Conservation (phyloP, 2,888 invertebrate species). For the Nycteola revayana region DNA sequence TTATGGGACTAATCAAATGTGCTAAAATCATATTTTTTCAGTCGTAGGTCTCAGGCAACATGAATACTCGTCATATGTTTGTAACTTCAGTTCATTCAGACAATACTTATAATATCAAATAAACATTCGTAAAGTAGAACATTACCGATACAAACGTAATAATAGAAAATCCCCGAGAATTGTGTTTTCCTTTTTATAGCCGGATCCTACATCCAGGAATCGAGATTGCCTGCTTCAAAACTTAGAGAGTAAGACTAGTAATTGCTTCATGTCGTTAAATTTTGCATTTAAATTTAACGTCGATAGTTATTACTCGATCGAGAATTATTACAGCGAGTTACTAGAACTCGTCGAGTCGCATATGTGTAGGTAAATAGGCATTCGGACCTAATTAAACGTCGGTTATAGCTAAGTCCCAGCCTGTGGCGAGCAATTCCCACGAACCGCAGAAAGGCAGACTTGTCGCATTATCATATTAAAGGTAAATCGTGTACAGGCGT, state of each 20-base stretch:
- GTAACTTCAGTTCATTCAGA: too few relatives aligned
- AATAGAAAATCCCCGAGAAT: constrained; percentile 45
- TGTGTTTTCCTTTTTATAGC: constrained; percentile 50
- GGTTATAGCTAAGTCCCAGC: constrained; percentile 34
- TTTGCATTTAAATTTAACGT: constrained; percentile 39
- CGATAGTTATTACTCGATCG: constrained; percentile 40
- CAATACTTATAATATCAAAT: too few relatives aligned
- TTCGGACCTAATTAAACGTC: constrained; percentile 42
- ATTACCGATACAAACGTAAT: too few relatives aligned
- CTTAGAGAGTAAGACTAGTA: constrained; percentile 36
- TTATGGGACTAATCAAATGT: too few relatives aligned
- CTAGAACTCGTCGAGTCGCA: constrained; percentile 37
- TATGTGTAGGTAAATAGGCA: constrained; percentile 35
- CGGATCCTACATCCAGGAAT: constrained; percentile 41
- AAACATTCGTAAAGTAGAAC: too few relatives aligned
- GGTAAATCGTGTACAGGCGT: constrained; percentile 42
- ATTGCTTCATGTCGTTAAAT: constrained; percentile 46
- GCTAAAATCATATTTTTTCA: too few relatives aligned
- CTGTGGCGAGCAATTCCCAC: constrained; percentile 46
- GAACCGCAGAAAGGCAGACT: constrained; percentile 39
- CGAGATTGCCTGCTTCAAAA: constrained; percentile 38
- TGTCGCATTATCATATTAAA: constrained; percentile 57
- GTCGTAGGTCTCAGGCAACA: too few relatives aligned
- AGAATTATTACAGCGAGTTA: constrained; percentile 36
- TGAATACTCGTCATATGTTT: too few relatives aligned